Percentiles rank a stretch among this genome's conserved stretches.
Conservation (phyloP, 2,888 invertebrate genomes). For the Drosophila prostipennis region DNA sequence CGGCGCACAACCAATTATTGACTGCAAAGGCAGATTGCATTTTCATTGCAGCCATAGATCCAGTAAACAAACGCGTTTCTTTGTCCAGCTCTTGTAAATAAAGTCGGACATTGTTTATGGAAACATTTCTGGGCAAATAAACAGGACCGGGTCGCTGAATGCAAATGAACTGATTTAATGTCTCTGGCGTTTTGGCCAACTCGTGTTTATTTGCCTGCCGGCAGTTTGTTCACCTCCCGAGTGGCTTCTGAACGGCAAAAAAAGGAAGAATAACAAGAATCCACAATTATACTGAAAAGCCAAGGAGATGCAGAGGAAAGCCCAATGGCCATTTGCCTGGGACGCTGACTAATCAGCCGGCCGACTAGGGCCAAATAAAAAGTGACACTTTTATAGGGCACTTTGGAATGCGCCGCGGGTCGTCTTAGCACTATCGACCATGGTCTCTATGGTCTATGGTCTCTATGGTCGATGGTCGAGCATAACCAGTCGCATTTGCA, state of each 20-base stretch:
- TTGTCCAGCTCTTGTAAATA: constrained; percentile 50
- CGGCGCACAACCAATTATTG: constrained; percentile 1
- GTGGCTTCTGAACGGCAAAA: constrained; percentile 13
- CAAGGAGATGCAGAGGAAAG: constrained; percentile 13
- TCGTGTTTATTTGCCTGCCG: constrained; percentile 37
- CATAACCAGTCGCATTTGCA: constrained; percentile 64
- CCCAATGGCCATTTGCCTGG: constrained; percentile 41
- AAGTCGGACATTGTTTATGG: constrained; percentile 48
- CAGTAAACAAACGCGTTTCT: constrained; percentile 31
- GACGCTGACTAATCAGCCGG: constrained; percentile 56
- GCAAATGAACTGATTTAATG: constrained; percentile 31
- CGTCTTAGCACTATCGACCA: constrained; percentile 9
- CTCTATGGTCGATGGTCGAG: constrained; percentile 30
- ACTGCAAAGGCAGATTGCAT: constrained; percentile 5
- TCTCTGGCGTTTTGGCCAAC: constrained; percentile 32
- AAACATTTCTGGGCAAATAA: constrained; percentile 52
- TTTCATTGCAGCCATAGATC: constrained; percentile 19
- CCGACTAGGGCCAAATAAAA: constrained; percentile 60
- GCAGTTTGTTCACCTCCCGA: constrained; percentile 60
- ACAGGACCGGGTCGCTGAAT: constrained; percentile 45
- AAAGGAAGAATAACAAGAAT: background rate
- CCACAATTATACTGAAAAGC: constrained; percentile 5
- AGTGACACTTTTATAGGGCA: constrained; percentile 77
- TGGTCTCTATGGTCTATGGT: too few relatives aligned
- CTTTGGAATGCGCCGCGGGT: constrained; percentile 68